Conservation (phyloP, 2,113 vertebrate species). For the Suncus etruscus region DNA sequence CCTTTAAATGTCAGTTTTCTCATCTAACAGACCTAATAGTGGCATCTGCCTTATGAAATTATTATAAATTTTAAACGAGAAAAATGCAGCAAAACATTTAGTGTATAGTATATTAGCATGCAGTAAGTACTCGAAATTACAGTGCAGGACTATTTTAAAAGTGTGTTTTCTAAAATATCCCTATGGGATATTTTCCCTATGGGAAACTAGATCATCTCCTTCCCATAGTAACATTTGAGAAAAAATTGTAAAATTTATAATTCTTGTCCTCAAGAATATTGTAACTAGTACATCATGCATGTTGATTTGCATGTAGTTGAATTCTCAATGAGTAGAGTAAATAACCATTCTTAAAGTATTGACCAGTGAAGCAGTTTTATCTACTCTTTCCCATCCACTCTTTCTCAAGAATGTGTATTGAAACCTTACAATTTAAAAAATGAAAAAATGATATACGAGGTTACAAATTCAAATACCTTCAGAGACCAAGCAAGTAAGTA, state of each 20-base stretch:
- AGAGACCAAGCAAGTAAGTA: neutral
- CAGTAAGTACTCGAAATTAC: neutral
- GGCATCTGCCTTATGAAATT: neutral
- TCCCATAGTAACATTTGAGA: neutral
- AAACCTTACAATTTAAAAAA: neutral
- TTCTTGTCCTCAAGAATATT: conserved; percentile 19
- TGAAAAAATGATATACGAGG: neutral
- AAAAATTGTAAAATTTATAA: neutral
- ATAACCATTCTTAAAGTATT: neutral
- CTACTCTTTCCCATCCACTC: neutral
- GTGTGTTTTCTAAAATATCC: neutral
- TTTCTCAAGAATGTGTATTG: neutral
- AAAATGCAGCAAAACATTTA: neutral
- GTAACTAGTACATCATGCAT: neutral
- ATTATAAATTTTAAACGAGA: conserved; percentile 15
- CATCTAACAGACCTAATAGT: conserved; percentile 41
- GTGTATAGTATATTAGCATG: neutral
- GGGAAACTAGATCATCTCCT: conserved; percentile 25
- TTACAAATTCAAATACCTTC: neutral
- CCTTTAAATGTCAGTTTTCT: neutral
- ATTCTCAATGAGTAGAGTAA: neutral
- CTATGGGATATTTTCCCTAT: neutral
- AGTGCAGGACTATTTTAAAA: neutral
- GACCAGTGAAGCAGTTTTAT: neutral
- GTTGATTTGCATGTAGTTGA: neutral